A percentile compares a stretch with the other conserved stretches of the same genome.
Evolutionary conservation across 1,140 invertebrate genomes (phyloP).

Genomic region (Drosophila tani): DNA sequence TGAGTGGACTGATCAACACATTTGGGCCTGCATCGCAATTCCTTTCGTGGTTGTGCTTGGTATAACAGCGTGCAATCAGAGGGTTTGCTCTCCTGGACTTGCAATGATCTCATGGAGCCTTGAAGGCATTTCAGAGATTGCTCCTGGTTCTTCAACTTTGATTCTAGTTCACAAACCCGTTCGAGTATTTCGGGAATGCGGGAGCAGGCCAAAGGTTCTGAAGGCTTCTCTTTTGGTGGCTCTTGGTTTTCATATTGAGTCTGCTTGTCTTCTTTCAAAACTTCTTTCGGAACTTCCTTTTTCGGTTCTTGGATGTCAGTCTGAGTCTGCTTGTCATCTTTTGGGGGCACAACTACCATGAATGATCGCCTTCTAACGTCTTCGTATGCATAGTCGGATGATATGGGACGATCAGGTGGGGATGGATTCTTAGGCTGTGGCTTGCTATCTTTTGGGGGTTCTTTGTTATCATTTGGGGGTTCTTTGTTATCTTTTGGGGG

Average conservation of each 20-base stretch:
- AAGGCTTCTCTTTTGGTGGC: not conserved
- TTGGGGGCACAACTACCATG: too few species aligned
- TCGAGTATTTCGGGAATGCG: constrained; percentile 10
- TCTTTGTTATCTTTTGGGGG: too few species aligned
- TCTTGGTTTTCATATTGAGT: not conserved
- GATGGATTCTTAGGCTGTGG: too few species aligned
- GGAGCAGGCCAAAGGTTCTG: not conserved
- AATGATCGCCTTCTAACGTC: too few species aligned
- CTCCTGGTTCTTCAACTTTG: constrained; percentile 14
- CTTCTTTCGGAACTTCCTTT: not conserved
- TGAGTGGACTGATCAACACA: not conserved
- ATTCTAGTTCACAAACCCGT: constrained; percentile 12
- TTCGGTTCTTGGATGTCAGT: not conserved
- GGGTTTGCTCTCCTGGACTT: not conserved
- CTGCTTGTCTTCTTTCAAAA: not conserved
- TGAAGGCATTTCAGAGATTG: constrained; percentile 3
- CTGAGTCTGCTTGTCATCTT: too few species aligned
- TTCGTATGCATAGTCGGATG: too few species aligned
- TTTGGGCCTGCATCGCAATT: not conserved
- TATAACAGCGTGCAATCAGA: not conserved
- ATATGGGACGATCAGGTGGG: too few species aligned
- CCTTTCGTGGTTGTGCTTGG: not conserved
- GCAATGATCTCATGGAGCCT: constrained; percentile 3
- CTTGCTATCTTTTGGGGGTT: too few species aligned
- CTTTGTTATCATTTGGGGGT: too few species aligned